Conservation (phyloP, 2,113 vertebrate species). For the Carassius carassius region DNA sequence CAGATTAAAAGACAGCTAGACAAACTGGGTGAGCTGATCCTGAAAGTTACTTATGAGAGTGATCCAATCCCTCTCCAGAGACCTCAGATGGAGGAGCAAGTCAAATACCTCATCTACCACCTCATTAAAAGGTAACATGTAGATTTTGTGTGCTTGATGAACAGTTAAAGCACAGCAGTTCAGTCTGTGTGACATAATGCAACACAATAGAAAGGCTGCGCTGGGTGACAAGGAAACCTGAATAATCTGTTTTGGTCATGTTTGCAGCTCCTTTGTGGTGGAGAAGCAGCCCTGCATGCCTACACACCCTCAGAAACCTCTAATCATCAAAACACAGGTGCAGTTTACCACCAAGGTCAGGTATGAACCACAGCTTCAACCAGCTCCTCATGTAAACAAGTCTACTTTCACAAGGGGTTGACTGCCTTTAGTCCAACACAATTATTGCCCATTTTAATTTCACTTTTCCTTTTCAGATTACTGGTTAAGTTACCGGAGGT, state of each 20-base stretch:
- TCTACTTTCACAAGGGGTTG: background rate
- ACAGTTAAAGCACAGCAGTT: background rate
- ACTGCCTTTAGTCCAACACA: background rate
- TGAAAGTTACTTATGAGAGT: constrained; percentile 91
- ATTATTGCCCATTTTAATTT: background rate
- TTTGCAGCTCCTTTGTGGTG: constrained; percentile 90
- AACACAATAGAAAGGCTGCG: background rate
- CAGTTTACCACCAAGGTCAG: constrained; percentile 97
- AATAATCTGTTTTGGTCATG: background rate
- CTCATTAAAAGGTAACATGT: constrained; percentile 88
- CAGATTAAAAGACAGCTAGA: constrained; percentile 92
- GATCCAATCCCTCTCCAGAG: constrained; percentile 91
- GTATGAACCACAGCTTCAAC: constrained; percentile 67
- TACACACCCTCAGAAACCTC: constrained; percentile 91
- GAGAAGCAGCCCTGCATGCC: constrained; percentile 98
- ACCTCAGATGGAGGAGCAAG: constrained; percentile 85
- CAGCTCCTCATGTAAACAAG: background rate
- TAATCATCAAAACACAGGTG: constrained; percentile 95
- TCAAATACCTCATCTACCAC: constrained; percentile 88
- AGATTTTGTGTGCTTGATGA: background rate
- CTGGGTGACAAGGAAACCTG: background rate
- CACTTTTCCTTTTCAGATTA: constrained; percentile 76
- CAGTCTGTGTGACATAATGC: background rate
- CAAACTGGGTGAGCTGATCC: constrained; percentile 89
- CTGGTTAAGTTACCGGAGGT: constrained; percentile 94